phyloP scores from a whole-genome alignment of 1,140 invertebrate genomes.

The Manduca sexta region DNA sequence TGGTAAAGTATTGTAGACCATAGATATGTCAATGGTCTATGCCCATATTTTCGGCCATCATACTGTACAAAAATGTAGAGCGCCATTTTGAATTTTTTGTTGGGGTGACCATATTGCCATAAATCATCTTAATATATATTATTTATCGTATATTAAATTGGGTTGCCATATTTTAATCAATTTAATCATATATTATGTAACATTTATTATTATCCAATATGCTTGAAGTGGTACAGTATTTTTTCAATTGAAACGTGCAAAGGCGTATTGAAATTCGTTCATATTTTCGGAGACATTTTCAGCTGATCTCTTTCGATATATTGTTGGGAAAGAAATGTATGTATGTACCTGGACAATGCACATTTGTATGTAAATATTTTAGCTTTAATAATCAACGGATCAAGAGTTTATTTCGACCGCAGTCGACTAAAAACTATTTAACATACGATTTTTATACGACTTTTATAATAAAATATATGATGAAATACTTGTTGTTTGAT shows the following conservation, averaged over 20 bases:
- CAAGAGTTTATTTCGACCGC: constrained; percentile 55
- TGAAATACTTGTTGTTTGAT: constrained; percentile 12
- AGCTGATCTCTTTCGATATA: constrained; percentile 36
- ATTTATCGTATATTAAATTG: too few relatives aligned
- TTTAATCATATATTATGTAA: neutral
- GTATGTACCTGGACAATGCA: constrained; percentile 40
- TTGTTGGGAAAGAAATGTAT: constrained; percentile 18
- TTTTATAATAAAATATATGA: constrained; percentile 51
- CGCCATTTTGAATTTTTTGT: neutral
- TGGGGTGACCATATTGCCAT: neutral
- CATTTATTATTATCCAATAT: neutral
- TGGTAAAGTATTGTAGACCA: neutral
- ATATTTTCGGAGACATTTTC: constrained; percentile 11
- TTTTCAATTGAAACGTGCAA: neutral
- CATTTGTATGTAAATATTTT: constrained; percentile 57
- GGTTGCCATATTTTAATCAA: neutral
- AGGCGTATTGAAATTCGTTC: neutral
- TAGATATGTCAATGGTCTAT: neutral
- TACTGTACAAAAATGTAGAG: neutral
- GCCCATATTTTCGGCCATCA: neutral
- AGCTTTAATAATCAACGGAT: constrained; percentile 40
- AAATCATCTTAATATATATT: neutral
- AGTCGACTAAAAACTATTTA: constrained; percentile 65
- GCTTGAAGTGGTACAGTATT: neutral
- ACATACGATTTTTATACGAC: constrained; percentile 18